Percentiles rank a stretch among this genome's conserved stretches.
Conservation (phyloP, 1,140 invertebrate species). For the Papilio polytes region DNA sequence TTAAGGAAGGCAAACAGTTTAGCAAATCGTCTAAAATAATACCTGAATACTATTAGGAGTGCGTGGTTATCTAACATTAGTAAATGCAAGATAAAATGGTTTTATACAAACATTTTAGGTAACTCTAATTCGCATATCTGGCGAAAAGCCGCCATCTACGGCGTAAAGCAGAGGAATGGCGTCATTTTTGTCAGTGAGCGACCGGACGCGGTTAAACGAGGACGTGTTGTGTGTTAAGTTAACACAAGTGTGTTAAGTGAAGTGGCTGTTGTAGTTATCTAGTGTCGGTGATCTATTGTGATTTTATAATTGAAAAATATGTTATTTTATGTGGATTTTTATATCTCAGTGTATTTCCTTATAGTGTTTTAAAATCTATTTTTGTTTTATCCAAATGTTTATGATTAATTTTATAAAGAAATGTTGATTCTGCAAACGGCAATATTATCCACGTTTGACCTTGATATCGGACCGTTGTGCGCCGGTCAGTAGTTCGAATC, state of each 20-base stretch:
- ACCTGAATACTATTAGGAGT: too few species aligned
- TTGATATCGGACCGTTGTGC: conserved; percentile 12
- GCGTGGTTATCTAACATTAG: too few species aligned
- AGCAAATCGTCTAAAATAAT: too few species aligned
- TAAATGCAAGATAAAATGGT: conserved; percentile 3
- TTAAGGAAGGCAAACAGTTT: too few species aligned
- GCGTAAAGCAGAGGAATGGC: conserved; percentile 6
- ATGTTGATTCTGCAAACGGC: neutral
- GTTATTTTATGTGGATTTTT: neutral
- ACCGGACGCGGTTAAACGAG: neutral
- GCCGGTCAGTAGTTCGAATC: conserved; percentile 19
- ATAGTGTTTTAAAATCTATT: neutral
- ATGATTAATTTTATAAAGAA: neutral
- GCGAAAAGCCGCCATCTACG: conserved; percentile 24
- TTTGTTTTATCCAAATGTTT: neutral
- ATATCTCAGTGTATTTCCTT: neutral
- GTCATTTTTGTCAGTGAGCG: neutral
- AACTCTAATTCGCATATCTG: conserved; percentile 26
- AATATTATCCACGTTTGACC: conserved; percentile 2
- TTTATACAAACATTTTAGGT: neutral
- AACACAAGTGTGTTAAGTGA: neutral
- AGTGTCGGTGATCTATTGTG: neutral
- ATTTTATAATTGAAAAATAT: neutral
- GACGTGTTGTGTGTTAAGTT: neutral
- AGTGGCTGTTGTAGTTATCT: conserved; percentile 1